Conservation (phyloP, 2,113 vertebrate species). For the Neotoma lepida region DNA sequence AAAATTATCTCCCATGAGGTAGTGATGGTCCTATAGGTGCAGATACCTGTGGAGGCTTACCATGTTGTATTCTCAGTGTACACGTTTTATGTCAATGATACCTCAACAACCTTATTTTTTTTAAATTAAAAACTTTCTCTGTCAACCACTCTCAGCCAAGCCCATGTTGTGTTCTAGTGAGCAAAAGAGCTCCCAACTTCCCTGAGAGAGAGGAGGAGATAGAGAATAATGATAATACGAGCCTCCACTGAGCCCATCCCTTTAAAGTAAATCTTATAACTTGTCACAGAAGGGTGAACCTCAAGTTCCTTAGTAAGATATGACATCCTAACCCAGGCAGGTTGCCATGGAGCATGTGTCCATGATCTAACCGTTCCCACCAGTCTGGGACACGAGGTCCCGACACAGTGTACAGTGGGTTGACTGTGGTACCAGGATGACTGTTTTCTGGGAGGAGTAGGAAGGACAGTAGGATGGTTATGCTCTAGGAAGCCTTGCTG, state of each 20-base stretch:
- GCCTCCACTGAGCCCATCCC: background rate
- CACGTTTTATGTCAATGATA: background rate
- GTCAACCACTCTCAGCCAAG: background rate
- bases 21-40: background rate
- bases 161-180: background rate
- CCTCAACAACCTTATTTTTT: background rate
- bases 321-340: background rate
- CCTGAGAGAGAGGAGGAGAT: background rate
- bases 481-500: accelerated
- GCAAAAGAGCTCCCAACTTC: background rate
- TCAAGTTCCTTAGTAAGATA: background rate
- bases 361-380: too few relatives aligned
- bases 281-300: background rate
- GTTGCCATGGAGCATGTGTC: background rate
- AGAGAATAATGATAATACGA: background rate
- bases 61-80: background rate
- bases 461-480: too few relatives aligned
- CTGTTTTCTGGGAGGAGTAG: accelerated
- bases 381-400: background rate
- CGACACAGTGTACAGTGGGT: accelerated
- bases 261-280: background rate
- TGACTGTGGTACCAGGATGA: accelerated
- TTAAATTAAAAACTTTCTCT: background rate
- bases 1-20: background rate
- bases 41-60: background rate